Evolutionary conservation across 2,113 vertebrate species (phyloP), one percentile per base, ranked within the genome.

Genomic region (Elanus axillaris): DNA sequence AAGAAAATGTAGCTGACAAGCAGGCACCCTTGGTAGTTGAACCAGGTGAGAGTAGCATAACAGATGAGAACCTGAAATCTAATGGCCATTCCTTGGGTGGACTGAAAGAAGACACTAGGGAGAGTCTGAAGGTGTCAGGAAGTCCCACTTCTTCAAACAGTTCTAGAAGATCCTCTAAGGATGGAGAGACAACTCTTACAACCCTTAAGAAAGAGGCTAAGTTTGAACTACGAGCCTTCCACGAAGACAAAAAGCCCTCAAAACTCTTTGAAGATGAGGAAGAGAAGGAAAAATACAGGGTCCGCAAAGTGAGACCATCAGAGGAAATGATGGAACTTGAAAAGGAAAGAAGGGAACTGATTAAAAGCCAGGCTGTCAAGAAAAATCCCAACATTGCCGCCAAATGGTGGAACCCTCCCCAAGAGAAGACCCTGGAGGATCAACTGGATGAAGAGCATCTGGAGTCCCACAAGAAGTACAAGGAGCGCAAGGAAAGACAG

Each of bases 401-500:
- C 16, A 99, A 99, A 81, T 99, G 99, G 99, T 99, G 99, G 99
- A 99, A 99, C 59, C 99, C 99, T 62, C 99, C 99, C 18, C 99
- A 99, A 27, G 99, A 99, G 95, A 99, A 98, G 88, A 95, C 95
- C 32, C 53, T 99, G 34, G 99, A 99, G 88, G 98, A 99, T n/a
- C 99, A 99, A 86, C 97, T 99, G 79, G 99, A 99, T 11, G 98
- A 99, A 85, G 99, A 99, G 10, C 98, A 99, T 81, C 98, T 99
- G 25, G 98, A 99, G 91, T 99, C 99, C 2, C 99, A 99, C 90
- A 99, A 97, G 86, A 99, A 98, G 96, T 99, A 99, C 96, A 99
- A 99, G 95, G 99, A 99, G 92, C 98, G 99, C 59, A 99, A 99
- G 91, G 99, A 99, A 96, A 99, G 79, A 62, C 97, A 97, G 97